Evolutionary conservation across 2,797 vertebrate species (phyloP), one percentile per base, ranked within the genome.

Genomic region (Coregonus suidteri): DNA sequence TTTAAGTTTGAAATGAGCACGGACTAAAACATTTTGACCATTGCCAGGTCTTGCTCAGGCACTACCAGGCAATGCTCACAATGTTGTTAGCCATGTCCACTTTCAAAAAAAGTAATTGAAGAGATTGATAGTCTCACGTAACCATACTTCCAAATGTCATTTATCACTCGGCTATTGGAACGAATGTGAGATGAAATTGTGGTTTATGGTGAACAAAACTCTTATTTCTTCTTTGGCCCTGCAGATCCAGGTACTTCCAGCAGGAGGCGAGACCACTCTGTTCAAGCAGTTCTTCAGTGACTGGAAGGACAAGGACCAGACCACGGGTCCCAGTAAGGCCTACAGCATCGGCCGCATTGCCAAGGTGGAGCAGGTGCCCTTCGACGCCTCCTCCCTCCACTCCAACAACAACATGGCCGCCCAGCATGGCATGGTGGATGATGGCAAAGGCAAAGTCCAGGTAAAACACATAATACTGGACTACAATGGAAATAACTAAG

Each of bases 261-360:
- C 90, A 4, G 92, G 93, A 79, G 91, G 85, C 0, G 95, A 96
- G 89, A 94, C 94, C 0, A 88, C 90, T 4, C 75, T 95, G 59
- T 96, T 96, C 41, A 95, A 95, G 87, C 95, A 95, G 85, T 96
- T 95, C 88, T 96, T 96, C 85, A 35, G 81, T 0, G 89, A 95
- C 91, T 96, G 95, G 95, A 94, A 30, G 79, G 92, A 93, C 88
- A 94, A 91, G 81, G 89, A 94, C 5, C 78, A 94, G 85, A 95
- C 91, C 1, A 94, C 90, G 0, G 93, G 94, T 37, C 93, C 93
- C 51, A 81, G 79, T 1, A 88, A 94, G 88, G 88, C 91, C 77
- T 95, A 88, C 86, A 74, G 80, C 75, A 91, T 95, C 1, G 94
- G 93, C 1, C 66, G 69, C 30, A 92, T 95, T 0, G 94, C 95